Evolutionary conservation across 2,113 vertebrate genomes (phyloP).

Genomic region (Scomber colias): DNA sequence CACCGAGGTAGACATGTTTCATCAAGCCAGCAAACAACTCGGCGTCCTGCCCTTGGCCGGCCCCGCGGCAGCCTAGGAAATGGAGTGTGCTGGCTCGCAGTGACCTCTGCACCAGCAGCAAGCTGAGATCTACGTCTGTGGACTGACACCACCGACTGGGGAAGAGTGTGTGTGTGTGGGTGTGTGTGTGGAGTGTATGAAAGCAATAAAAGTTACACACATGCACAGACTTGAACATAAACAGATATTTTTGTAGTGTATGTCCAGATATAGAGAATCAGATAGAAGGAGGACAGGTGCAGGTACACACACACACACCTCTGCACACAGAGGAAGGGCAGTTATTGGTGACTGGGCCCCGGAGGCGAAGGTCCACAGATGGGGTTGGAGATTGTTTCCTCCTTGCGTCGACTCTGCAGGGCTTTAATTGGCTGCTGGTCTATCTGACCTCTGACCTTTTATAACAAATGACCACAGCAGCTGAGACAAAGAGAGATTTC

Average conservation of each 20-base stretch:
- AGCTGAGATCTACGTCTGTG: slow-evolving; percentile 28
- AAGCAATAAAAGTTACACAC: slow-evolving; percentile 22
- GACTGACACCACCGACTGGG: slow-evolving; percentile 20
- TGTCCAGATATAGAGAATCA: slow-evolving; percentile 1
- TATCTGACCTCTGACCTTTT: slow-evolving; percentile 68
- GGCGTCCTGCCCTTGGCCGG: slow-evolving; percentile 50
- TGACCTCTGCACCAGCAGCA: slow-evolving; percentile 61
- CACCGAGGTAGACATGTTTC: slow-evolving; percentile 61
- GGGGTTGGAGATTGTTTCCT: slow-evolving; percentile 71
- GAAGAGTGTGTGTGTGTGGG: background rate
- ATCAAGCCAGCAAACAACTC: slow-evolving; percentile 59
- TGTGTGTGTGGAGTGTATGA: background rate
- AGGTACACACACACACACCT: slow-evolving; percentile 19
- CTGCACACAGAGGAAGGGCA: slow-evolving; percentile 7
- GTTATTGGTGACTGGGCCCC: slow-evolving; percentile 54
- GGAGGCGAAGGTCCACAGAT: slow-evolving; percentile 66
- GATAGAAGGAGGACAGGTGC: background rate
- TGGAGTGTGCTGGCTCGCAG: slow-evolving; percentile 68
- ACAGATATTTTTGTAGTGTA: slow-evolving; percentile 5
- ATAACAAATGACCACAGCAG: slow-evolving; percentile 58
- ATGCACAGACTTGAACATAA: slow-evolving; percentile 7
- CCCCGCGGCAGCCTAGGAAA: slow-evolving; percentile 73
- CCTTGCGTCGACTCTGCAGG: slow-evolving; percentile 44
- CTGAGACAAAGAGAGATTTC: slow-evolving; percentile 64
- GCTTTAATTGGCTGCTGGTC: slow-evolving; percentile 77